phyloP scores from a whole-genome alignment of 2,888 invertebrate genomes.

The Neria commutata region DNA sequence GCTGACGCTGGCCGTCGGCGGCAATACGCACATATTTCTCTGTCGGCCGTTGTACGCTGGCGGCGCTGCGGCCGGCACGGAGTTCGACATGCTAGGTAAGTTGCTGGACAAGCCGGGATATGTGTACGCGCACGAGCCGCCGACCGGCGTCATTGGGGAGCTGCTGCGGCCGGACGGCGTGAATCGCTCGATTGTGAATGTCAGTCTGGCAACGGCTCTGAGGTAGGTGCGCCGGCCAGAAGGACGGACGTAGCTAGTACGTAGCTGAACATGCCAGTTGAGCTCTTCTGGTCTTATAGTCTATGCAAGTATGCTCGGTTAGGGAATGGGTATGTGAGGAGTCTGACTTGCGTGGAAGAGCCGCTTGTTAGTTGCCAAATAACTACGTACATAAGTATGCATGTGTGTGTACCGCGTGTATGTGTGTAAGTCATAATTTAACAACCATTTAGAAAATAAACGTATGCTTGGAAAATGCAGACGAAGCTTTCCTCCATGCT shows the following conservation, averaged over 20 bases:
- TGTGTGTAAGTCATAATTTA: too few species aligned
- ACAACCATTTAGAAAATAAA: too few species aligned
- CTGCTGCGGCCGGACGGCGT: conserved; percentile 55
- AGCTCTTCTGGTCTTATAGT: conserved; percentile 7
- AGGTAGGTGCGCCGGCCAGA: conserved; percentile 46
- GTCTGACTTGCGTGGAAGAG: too few species aligned
- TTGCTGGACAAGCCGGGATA: conserved; percentile 73
- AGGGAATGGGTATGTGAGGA: too few species aligned
- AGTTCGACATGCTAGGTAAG: conserved; percentile 69
- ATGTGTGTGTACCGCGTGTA: not conserved
- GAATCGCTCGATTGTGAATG: conserved; percentile 58
- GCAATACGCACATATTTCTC: conserved; percentile 65
- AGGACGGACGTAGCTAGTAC: conserved; percentile 25
- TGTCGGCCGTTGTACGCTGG: conserved; percentile 74
- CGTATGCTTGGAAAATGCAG: too few species aligned
- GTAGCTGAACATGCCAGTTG: conserved; percentile 30
- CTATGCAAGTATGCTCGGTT: not conserved
- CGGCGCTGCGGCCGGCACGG: conserved; percentile 30
- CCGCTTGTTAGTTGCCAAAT: too few species aligned
- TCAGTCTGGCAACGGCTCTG: conserved; percentile 55
- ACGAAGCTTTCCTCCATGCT: too few species aligned
- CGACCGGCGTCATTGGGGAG: conserved; percentile 59
- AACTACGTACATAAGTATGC: too few species aligned
- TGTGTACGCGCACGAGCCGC: conserved; percentile 64
- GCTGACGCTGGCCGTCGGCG: conserved; percentile 57